Evolutionary conservation across 2,113 vertebrate species (phyloP).

Genomic region (Rissa tridactyla): DNA sequence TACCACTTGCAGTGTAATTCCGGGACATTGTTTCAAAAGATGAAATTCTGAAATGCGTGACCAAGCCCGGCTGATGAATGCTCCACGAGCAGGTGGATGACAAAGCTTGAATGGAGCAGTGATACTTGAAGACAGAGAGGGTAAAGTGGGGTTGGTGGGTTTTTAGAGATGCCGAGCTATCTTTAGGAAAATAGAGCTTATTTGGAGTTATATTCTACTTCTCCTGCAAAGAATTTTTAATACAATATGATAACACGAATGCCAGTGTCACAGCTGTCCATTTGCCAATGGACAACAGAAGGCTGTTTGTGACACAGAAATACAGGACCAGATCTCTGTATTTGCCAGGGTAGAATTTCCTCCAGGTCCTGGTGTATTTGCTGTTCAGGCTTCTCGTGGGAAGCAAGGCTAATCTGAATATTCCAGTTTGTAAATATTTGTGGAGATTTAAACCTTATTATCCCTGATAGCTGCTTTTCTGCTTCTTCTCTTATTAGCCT

Average conservation of each 20-base stretch:
- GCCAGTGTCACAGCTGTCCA: background rate
- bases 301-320: background rate
- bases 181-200: background rate
- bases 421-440: background rate
- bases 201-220: background rate
- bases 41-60: background rate
- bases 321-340: background rate
- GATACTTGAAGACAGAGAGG: no score
- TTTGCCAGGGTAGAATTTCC: background rate
- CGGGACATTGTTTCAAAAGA: background rate
- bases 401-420: background rate
- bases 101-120: background rate
- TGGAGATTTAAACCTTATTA: background rate
- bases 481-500: background rate
- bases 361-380: background rate
- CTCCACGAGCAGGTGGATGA: accelerated
- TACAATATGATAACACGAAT: background rate
- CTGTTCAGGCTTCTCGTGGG: background rate
- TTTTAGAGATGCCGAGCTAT: background rate
- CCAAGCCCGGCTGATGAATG: accelerated
- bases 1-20: background rate
- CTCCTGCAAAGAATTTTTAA: background rate
- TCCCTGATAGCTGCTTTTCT: background rate
- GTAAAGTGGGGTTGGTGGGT: background rate
- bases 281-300: background rate